phyloP scores from a whole-genome alignment of 2,797 vertebrate genomes.

The Sebastes oblongus region DNA sequence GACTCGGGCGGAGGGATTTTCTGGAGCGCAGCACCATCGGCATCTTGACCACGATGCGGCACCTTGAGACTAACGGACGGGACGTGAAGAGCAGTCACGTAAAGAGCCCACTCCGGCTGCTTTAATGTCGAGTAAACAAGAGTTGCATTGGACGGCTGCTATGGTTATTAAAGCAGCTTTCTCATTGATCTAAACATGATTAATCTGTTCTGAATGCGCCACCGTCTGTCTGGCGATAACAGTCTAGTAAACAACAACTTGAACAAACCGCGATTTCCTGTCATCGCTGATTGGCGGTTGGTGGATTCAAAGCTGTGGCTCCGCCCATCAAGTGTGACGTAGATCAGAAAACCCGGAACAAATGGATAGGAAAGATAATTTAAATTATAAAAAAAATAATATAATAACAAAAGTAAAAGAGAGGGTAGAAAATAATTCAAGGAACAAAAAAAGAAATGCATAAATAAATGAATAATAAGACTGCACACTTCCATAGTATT shows the following conservation, averaged over 20 bases:
- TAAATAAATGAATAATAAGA: too few species aligned
- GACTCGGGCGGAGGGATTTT: background rate
- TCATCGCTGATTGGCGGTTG: slow-evolving; percentile 66
- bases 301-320: background rate
- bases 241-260: slow-evolving; percentile 63
- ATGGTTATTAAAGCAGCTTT: fast-evolving
- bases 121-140: background rate
- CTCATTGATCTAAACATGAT: fast-evolving
- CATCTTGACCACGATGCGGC: slow-evolving; percentile 46
- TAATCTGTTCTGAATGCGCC: background rate
- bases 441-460: too few species aligned
- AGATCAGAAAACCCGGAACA: slow-evolving; percentile 26
- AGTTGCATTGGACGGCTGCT: fast-evolving
- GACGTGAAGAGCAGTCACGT: background rate
- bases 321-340: slow-evolving; percentile 33
- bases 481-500: too few species aligned
- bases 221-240: too few species aligned
- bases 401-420: too few species aligned
- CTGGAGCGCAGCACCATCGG: slow-evolving; percentile 63
- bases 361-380: too few species aligned
- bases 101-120: background rate
- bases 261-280: slow-evolving; percentile 80
- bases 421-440: too few species aligned
- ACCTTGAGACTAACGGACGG: slow-evolving; percentile 9
- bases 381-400: too few species aligned